Evolutionary conservation across 2,113 vertebrate genomes (phyloP).

Genomic region (Periophthalmus modestus): DNA sequence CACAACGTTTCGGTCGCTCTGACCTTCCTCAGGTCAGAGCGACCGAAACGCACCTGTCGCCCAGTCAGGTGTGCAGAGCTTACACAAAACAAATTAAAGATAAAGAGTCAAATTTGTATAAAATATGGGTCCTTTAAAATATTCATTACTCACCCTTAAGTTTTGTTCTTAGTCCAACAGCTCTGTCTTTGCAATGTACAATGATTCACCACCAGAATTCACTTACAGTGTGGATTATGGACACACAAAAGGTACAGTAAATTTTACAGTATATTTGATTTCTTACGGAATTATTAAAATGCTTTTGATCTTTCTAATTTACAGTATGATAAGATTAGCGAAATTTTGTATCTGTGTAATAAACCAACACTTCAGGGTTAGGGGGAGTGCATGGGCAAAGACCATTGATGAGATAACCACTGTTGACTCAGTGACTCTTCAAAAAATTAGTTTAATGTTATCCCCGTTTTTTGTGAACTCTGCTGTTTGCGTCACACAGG

Average conservation of each 20-base stretch:
- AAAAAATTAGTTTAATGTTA: neutral
- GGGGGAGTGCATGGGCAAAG: conserved; percentile 56
- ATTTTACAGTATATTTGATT: neutral
- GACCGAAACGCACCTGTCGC: too few relatives aligned
- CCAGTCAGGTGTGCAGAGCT: too few relatives aligned
- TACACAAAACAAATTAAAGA: too few relatives aligned
- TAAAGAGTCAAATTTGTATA: too few relatives aligned
- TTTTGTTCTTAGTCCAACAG: conserved; percentile 64
- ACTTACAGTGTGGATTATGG: conserved; percentile 74
- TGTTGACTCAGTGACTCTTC: conserved; percentile 44
- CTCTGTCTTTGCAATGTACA: conserved; percentile 85
- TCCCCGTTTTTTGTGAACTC: neutral
- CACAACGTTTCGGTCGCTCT: too few relatives aligned
- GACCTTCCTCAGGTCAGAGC: too few relatives aligned
- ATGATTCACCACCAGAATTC: conserved; percentile 81
- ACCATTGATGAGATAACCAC: conserved; percentile 51
- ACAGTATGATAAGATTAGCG: neutral
- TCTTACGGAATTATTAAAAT: neutral
- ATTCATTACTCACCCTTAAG: neutral
- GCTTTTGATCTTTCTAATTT: too few relatives aligned
- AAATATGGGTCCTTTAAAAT: neutral
- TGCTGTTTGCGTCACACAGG: conserved; percentile 72
- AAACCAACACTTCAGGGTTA: conserved; percentile 5
- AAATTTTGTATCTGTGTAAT: neutral
- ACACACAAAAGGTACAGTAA: conserved; percentile 87